Conservation (phyloP, 2,797 vertebrate species). For the Poeciliopsis presidionis region DNA sequence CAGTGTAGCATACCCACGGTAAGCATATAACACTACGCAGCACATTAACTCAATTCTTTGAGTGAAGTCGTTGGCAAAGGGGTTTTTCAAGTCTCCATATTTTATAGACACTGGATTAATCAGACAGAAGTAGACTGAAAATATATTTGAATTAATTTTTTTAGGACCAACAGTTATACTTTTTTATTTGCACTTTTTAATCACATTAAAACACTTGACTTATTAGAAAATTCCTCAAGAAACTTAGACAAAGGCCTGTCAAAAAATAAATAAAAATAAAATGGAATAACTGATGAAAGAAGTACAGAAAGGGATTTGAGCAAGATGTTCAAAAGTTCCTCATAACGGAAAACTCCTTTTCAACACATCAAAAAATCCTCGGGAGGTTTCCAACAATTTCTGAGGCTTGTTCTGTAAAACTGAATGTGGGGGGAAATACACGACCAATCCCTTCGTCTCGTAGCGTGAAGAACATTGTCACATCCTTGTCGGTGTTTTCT, state of each 20-base stretch:
- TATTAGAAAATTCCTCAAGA: conserved; percentile 8
- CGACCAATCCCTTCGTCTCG: conserved; percentile 34
- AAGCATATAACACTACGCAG: too few species aligned
- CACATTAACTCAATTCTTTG: not conserved
- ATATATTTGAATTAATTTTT: not conserved
- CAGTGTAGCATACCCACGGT: too few species aligned
- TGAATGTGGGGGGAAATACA: conserved; percentile 17
- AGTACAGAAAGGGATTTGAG: conserved; percentile 40
- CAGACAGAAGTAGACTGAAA: not conserved
- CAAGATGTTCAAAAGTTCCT: conserved; percentile 32
- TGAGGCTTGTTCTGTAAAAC: conserved; percentile 18
- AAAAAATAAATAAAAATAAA: not conserved
- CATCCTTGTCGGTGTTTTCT: conserved; percentile 42
- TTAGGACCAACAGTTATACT: conserved; percentile 1
- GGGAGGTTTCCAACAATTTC: conserved; percentile 47
- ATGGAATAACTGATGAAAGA: conserved; percentile 30
- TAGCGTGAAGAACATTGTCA: conserved; percentile 48
- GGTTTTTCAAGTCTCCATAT: not conserved
- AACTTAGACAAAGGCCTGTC: conserved; percentile 30
- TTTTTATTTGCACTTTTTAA: conserved; percentile 17
- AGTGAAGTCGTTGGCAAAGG: too few species aligned
- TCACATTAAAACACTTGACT: conserved; percentile 37
- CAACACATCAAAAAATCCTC: conserved; percentile 38
- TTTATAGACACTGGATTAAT: conserved; percentile 26
- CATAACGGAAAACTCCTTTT: conserved; percentile 34